Percentiles rank a stretch among this genome's conserved stretches.
Conservation (phyloP, 2,113 vertebrate genomes). For the Ceyx margarethae region DNA sequence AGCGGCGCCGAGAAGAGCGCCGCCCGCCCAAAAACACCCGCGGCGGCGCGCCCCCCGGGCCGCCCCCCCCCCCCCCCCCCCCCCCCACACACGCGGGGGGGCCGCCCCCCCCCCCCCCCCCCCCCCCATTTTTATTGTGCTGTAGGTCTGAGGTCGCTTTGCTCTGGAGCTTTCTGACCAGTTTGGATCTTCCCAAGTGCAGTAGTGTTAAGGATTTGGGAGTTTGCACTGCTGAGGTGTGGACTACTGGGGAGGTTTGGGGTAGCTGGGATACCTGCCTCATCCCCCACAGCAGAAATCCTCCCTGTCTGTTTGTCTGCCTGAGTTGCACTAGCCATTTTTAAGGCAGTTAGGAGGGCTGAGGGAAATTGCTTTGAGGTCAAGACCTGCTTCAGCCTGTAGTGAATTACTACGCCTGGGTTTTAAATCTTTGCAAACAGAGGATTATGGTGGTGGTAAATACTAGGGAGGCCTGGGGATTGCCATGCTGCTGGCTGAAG, state of each 20-base stretch:
- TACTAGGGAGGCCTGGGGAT: slow-evolving; percentile 4
- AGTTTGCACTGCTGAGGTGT: background rate
- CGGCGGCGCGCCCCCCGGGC: too few species aligned
- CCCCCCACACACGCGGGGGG: too few species aligned
- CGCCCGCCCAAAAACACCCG: too few species aligned
- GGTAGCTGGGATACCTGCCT: background rate
- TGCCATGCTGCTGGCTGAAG: background rate
- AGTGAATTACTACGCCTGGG: slow-evolving; percentile 27
- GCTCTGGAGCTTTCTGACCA: background rate
- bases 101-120: too few species aligned
- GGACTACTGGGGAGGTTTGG: background rate
- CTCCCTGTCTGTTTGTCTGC: background rate
- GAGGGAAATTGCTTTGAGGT: slow-evolving; percentile 47
- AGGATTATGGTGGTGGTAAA: slow-evolving; percentile 55
- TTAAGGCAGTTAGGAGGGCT: background rate
- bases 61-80: too few species aligned
- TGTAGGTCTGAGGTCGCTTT: background rate
- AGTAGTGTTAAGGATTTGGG: background rate
- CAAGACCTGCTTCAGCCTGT: slow-evolving; percentile 49
- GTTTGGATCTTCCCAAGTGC: background rate
- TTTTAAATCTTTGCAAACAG: slow-evolving; percentile 64
- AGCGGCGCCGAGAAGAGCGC: too few species aligned
- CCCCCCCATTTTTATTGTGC: background rate
- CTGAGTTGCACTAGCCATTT: background rate
- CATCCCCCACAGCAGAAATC: background rate